Percentiles rank a stretch among this genome's conserved stretches.
Evolutionary conservation across 2,113 vertebrate genomes (phyloP).

Genomic region (Cervus canadensis): DNA sequence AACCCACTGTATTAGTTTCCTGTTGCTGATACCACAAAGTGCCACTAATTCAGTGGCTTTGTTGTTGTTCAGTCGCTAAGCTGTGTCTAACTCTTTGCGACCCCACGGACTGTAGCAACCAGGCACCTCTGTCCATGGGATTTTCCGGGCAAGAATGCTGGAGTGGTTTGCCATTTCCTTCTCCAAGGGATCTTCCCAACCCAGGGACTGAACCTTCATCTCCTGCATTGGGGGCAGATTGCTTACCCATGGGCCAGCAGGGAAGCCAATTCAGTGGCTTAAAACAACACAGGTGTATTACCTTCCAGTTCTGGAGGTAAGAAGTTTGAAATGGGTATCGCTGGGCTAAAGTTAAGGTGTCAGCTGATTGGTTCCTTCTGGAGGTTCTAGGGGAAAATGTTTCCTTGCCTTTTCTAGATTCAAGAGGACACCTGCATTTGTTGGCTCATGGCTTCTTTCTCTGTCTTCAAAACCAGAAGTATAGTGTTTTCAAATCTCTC

Average conservation of each 20-base stretch:
- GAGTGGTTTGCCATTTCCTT: neutral
- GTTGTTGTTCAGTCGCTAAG: neutral
- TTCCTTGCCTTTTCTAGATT: neutral
- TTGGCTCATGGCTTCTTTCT: neutral
- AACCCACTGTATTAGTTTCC: neutral
- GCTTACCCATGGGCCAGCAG: neutral
- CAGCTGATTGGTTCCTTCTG: neutral
- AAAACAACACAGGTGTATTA: neutral
- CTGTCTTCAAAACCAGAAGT: neutral
- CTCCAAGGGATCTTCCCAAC: neutral
- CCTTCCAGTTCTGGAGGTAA: neutral
- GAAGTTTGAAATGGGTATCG: conserved; percentile 7
- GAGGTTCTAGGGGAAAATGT: neutral
- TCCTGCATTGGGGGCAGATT: neutral
- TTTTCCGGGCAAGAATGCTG: neutral
- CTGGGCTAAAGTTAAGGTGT: neutral
- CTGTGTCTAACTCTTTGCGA: neutral
- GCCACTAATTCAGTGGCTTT: neutral
- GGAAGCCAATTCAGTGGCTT: neutral
- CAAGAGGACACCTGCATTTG: neutral
- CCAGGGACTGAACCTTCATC: neutral
- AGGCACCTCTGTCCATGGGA: neutral
- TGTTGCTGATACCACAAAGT: neutral
- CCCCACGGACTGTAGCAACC: neutral
- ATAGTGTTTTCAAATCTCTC: neutral